phyloP scores from a whole-genome alignment of 2,888 invertebrate species.

The Tenthredo notha region DNA sequence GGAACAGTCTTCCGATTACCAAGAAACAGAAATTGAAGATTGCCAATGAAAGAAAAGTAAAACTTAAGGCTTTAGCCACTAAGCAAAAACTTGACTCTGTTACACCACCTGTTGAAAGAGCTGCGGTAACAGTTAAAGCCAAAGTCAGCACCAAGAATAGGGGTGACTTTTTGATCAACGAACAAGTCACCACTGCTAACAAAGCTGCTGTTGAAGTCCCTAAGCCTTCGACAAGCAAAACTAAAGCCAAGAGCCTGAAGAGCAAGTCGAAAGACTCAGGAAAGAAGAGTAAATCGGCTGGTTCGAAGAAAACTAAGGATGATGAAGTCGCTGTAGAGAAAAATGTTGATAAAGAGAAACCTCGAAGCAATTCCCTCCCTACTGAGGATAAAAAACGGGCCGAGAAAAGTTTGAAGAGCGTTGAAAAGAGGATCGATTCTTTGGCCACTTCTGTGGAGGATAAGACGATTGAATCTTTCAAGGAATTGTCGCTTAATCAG shows the following conservation, averaged over 20 bases:
- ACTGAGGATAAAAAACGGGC: not conserved
- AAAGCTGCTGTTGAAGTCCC: not conserved
- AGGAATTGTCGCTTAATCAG: not conserved
- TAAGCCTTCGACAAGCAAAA: constrained; percentile 9
- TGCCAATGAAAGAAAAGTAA: constrained; percentile 77
- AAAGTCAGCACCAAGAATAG: constrained; percentile 81
- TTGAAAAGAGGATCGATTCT: not conserved
- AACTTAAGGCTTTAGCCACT: constrained; percentile 80
- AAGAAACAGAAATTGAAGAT: constrained; percentile 66
- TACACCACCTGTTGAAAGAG: constrained; percentile 57
- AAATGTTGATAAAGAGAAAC: not conserved
- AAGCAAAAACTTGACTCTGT: constrained; percentile 71
- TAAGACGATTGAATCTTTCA: not conserved
- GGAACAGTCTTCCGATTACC: constrained; percentile 41
- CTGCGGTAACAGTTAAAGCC: constrained; percentile 69
- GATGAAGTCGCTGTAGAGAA: no score
- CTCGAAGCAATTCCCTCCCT: not conserved
- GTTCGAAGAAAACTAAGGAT: not conserved
- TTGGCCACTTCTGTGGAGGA: not conserved
- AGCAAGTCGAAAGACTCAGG: constrained; percentile 60
- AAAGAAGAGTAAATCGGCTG: constrained; percentile 33
- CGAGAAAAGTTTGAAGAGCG: not conserved
- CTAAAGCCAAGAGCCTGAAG: constrained; percentile 65
- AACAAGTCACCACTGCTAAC: not conserved
- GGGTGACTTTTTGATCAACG: constrained; percentile 79